Evolutionary conservation across 2,888 invertebrate species (phyloP), one percentile per base, ranked within the genome.

Genomic region (Clanis bilineata): DNA sequence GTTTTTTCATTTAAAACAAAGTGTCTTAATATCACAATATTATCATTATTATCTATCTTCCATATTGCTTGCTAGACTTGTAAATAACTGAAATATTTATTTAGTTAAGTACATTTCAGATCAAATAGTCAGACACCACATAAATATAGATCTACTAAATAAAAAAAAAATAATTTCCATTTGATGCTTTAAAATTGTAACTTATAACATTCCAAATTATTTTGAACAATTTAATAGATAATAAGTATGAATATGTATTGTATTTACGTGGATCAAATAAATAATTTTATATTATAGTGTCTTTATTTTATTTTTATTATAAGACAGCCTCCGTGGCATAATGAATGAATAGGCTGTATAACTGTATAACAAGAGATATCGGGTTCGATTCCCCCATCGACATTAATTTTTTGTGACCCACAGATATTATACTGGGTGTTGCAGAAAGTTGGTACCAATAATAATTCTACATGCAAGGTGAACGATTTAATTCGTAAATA

Each of bases 1-100:
- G 71, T 84, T 82, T 79, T n/a, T 76, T 67, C 71, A 72, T 71
- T 77, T 69, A 73, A 66, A 62, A 67, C 56, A 41, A 56, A 59
- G 25, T 28, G 28, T 62, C 55, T 62, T 36, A 44, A 59, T 56
- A 61, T 28, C 25, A 15, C 39, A 39, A n/a, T 43, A 43, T 59
- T 25, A 41, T 32, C 28, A 61, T 36, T 18, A 22, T 45, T n/a
- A n/a, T n/a, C n/a, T n/a, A 41, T 38, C 39, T 47, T 47, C 57
- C 21, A 61, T 61, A 62, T 57, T 64, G 62, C 66, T 15, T 63
- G 51, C 18, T 51, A 51, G 32, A 60, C 61, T 73, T 73, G 73
- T 73, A 73, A 71, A 74, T 73, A 73, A 64, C 22, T 60, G 43
- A 59, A 60, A 64, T 67, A 66, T 62, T 63, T 69, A 70, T 62